A percentile compares a stretch with the other conserved stretches of the same genome.
Conservation (phyloP, 2,888 invertebrate species). For the Adelognathus sp. region DNA sequence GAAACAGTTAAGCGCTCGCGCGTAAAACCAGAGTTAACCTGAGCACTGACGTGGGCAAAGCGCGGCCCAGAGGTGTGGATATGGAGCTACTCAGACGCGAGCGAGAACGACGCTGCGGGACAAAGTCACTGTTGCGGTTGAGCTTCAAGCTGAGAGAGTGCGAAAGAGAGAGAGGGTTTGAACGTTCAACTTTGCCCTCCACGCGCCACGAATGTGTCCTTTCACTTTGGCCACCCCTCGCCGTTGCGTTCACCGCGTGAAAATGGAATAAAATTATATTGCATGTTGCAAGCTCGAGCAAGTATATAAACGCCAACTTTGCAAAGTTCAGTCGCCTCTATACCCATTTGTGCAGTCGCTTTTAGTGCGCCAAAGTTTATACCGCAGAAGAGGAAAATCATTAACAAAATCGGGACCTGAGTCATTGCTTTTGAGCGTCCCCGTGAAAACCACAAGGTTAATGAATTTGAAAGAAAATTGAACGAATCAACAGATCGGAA, state of each 20-base stretch:
- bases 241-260: constrained; percentile 6
- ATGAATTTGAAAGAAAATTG: too few relatives aligned
- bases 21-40: constrained; percentile 56
- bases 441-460: too few relatives aligned
- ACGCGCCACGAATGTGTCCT: constrained; percentile 53
- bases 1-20: constrained; percentile 49
- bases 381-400: not conserved
- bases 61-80: constrained; percentile 16
- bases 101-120: constrained; percentile 35
- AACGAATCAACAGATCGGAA: too few relatives aligned
- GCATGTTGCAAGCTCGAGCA: constrained; percentile 51
- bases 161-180: constrained; percentile 14
- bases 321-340: constrained; percentile 41
- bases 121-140: not conserved
- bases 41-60: constrained; percentile 43
- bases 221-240: constrained; percentile 51
- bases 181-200: constrained; percentile 58
- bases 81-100: constrained; percentile 36
- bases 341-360: not conserved
- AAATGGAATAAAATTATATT: constrained; percentile 57
- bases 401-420: not conserved
- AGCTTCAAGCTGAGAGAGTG: not conserved
- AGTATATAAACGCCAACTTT: constrained; percentile 45
- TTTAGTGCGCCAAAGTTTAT: not conserved
- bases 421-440: too few relatives aligned